phyloP scores from a whole-genome alignment of 2,797 vertebrate genomes.

The Macrochelys suwanniensis region DNA sequence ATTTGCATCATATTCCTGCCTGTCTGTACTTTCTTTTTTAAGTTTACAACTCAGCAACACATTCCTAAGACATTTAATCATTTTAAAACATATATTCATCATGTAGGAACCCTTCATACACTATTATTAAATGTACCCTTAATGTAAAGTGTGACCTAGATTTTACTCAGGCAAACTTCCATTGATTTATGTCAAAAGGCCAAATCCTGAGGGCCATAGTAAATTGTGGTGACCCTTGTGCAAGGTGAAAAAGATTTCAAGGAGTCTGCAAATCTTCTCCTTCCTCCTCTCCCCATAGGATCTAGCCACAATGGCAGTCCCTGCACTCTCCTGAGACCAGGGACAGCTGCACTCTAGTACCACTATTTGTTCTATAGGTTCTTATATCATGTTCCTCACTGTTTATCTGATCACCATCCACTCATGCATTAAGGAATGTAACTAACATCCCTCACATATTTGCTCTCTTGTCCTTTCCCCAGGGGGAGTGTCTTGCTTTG shows the following conservation, averaged over 20 bases:
- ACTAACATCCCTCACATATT: not conserved
- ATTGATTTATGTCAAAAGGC: not conserved
- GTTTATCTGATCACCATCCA: not conserved
- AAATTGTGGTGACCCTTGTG: not conserved
- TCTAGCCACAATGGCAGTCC: not conserved
- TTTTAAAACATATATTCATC: not conserved
- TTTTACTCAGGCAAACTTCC: not conserved
- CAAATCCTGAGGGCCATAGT: not conserved
- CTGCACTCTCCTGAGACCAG: not conserved
- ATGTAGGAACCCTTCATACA: not conserved
- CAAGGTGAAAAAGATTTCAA: not conserved
- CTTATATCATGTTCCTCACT: not conserved
- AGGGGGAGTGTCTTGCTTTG: not conserved
- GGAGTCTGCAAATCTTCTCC: not conserved
- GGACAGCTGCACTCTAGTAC: not conserved
- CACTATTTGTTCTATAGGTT: not conserved
- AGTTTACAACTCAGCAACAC: not conserved
- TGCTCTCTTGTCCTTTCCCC: not conserved
- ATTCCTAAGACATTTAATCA: not conserved
- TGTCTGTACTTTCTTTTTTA: not conserved
- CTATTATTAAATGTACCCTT: not conserved
- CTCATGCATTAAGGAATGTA: not conserved
- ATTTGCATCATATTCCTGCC: not conserved
- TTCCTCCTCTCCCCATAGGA: not conserved
- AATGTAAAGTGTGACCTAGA: not conserved